These are phyloP conservation scores for Numenius arquata DNA, from an alignment of 2,113 vertebrate genomes.

Conservation along the genomic window DNA sequence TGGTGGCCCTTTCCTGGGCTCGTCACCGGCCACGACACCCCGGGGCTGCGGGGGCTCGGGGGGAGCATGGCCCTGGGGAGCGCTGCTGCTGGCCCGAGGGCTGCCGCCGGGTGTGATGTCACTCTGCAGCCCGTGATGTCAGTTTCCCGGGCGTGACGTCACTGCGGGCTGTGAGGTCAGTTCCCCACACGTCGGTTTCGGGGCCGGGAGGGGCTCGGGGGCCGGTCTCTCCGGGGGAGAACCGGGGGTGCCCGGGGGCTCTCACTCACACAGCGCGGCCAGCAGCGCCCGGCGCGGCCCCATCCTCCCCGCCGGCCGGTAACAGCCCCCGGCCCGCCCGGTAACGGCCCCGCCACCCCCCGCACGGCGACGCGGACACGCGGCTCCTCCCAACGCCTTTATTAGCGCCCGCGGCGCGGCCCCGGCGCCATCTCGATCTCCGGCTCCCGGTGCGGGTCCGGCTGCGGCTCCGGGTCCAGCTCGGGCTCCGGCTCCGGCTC, in stretches of 20 bases:
- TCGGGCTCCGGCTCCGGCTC: background rate
- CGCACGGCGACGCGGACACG: background rate
- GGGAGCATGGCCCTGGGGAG: background rate
- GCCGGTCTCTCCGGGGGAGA: no score
- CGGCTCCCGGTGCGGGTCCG: background rate
- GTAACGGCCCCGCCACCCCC: background rate
- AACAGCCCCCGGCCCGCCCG: no score
- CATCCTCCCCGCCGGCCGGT: background rate
- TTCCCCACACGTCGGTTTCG: no score
- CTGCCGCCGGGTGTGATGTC: background rate
- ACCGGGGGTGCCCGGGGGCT: no score
- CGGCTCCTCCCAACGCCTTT: background rate
- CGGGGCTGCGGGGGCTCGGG: no score
- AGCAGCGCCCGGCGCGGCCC: background rate
- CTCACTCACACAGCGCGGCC: background rate
- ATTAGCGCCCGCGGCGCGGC: background rate
- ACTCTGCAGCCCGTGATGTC: background rate
- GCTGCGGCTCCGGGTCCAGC: background rate
- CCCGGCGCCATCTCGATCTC: no score
- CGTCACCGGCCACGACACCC: background rate
- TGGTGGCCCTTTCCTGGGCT: no score
- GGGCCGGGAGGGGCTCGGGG: no score
- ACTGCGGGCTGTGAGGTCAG: no score
- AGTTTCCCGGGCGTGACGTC: background rate
- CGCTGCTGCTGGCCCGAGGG: background rate